Evolutionary conservation across 2,113 vertebrate species (phyloP), one percentile per base, ranked within the genome.

Genomic region (Phaethon lepturus): DNA sequence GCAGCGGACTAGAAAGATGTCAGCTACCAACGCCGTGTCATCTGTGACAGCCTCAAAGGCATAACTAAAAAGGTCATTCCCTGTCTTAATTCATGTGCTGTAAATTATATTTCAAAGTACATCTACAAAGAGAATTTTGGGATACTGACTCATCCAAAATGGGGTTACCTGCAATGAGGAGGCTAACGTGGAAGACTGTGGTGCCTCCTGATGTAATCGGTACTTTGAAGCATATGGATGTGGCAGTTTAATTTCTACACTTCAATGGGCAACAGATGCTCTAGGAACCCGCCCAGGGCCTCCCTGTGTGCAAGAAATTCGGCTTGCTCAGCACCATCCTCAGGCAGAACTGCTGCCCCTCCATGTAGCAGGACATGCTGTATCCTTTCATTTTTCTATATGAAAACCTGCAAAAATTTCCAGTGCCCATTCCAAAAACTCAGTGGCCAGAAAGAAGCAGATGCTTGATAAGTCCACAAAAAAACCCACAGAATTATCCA

Each of bases 91-190:
- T 90, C 66, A 90, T 85, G 74, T 38, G 66, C 90, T 63, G 22
- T 67, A 94, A 93, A 90, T 60, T 85, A 31, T 78, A 90, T 83
- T 92, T 97, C 82, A 69, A 93, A 97, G 95, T 75, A 87, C 74
- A 68, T 17, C 89, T 68, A 63, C 73, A 93, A 59, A 86, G 55
- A 62, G 42, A 31, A 64, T 78, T 78, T 50, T 90, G 64, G 69
- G 85, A 93, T 9, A 67, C 52, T 2, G 13, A 64, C 35, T 60
- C 93, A 91, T 87, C 13, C 0, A 0, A 93, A 95, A 74, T 28
- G 69, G 64, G 53, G 77, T 75, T 91, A 82, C 84, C 40, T 59
- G 53, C 76, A 75, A 63, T 0, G 23, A 75, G 49, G 67, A 68
- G 45, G 16, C 42, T 56, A 66, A 69, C 0, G 3, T 52, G 62